These are phyloP conservation scores for Cenopis cana DNA, from an alignment of 2,888 invertebrate species.

Conservation along the genomic window DNA sequence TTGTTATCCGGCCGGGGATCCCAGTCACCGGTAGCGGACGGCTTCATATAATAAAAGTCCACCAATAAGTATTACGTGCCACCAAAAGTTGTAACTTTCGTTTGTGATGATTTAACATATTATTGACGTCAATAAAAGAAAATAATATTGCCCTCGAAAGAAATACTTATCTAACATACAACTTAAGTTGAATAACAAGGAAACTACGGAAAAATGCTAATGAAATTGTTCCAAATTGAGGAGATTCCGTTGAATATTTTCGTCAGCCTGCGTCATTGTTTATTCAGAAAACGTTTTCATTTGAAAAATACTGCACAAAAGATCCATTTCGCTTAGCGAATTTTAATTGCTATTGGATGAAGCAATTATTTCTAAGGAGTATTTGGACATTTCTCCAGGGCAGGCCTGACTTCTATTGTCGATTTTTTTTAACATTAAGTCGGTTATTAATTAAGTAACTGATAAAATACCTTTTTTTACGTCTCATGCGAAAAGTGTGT, in stretches of 20 bases:
- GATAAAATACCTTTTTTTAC: too few relatives aligned
- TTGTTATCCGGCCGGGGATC: too few relatives aligned
- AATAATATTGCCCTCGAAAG: neutral
- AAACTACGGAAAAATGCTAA: conserved; percentile 25
- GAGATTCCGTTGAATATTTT: conserved; percentile 29
- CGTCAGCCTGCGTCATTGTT: conserved; percentile 34
- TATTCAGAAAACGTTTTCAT: conserved; percentile 43
- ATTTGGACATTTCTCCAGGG: too few relatives aligned
- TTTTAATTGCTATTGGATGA: conserved; percentile 44
- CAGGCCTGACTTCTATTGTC: too few relatives aligned
- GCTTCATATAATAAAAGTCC: neutral
- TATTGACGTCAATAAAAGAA: too few relatives aligned
- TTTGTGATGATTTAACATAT: too few relatives aligned
- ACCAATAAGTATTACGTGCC: neutral
- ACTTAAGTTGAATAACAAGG: conserved; percentile 8
- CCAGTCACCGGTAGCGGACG: too few relatives aligned
- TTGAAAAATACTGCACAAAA: conserved; percentile 34
- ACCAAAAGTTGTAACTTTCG: too few relatives aligned
- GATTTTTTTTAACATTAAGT: too few relatives aligned
- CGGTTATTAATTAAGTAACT: too few relatives aligned
- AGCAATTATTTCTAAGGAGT: conserved; percentile 28
- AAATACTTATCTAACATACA: neutral
- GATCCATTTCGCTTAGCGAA: conserved; percentile 37
- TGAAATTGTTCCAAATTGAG: conserved; percentile 18
- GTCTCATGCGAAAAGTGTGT: too few relatives aligned